Base-by-base conservation (phyloP, 2,888 invertebrate species). In the Antheraea yamamai region DNA sequence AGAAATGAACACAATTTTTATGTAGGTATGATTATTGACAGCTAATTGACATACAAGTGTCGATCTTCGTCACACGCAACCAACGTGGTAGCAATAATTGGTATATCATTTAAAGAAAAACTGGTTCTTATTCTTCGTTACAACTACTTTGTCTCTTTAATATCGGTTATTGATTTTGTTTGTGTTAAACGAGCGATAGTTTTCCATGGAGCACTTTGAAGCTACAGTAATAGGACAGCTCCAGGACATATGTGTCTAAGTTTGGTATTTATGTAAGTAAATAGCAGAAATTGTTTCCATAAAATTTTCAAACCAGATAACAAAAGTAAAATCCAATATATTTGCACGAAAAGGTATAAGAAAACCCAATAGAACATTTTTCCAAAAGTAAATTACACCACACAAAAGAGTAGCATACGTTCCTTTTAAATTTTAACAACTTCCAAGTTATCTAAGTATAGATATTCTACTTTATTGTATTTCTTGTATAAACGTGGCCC, bases 1-100 rank as follows among this genome's bases (percentile, higher is more conserved):
- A 70, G 20, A 70, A 70, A 70, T 7, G 14, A 30, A 66, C 16
- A 30, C 20, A 66, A 30, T 26, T 66, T 30, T 39, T n/a, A 70
- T 20, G n/a, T 12, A 26, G 70, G 70, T 39, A 70, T 39, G 39
- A 70, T 70, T 20, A 70, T n/a, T 70, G 20, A 68, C 68, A 68
- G 64, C 20, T 39, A 35, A 70, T 39, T 70, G 39, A 39, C 39
- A 70, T 39, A 20, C 26, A 3, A 39, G 39, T 39, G 70, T 35
- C 39, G 39, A 20, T 70, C 14, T 4, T 70, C 20, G 35, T 39
- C 20, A 70, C 39, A 39, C 68, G 35, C 35, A 18, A 68, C 23
- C 23, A n/a, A 66, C 26, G 64, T 66, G 30, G 26, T 66, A 30
- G 16, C 64, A 39, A n/a, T 70, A 70, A 70, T 70, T 39, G 35